These are phyloP conservation scores for Scomber scombrus DNA, from an alignment of 2,113 vertebrate genomes.

Conservation along the genomic window DNA sequence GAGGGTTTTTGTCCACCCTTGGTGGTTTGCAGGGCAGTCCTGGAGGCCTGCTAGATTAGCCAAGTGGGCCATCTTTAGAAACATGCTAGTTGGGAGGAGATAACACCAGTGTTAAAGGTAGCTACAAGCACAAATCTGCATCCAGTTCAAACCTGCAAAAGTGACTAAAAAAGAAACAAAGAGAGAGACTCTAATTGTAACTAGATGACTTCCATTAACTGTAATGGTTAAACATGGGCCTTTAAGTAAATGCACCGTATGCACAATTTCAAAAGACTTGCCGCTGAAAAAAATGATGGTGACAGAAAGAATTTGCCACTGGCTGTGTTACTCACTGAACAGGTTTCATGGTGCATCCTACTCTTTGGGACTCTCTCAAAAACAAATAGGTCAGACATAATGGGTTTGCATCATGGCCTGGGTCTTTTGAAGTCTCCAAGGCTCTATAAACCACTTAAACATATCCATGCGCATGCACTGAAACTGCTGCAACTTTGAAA, in stretches of 20 bases:
- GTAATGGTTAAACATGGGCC: neutral
- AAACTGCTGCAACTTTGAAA: slow-evolving; percentile 2
- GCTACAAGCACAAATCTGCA: neutral
- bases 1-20: slow-evolving; percentile 24
- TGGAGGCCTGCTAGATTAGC: slow-evolving; percentile 24
- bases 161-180: neutral
- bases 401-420: slow-evolving; percentile 38
- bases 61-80: slow-evolving; percentile 49
- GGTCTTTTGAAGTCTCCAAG: slow-evolving; percentile 32
- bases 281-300: neutral
- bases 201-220: slow-evolving; percentile 15
- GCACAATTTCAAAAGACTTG: slow-evolving; percentile 19
- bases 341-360: slow-evolving; percentile 30
- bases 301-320: slow-evolving; percentile 32
- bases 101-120: neutral
- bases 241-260: neutral
- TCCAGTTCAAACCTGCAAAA: neutral
- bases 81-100: slow-evolving; percentile 8
- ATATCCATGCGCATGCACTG: slow-evolving; percentile 30
- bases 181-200: neutral
- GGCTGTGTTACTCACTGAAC: slow-evolving; percentile 44
- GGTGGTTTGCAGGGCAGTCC: slow-evolving; percentile 27
- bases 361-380: slow-evolving; percentile 31
- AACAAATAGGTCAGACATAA: slow-evolving; percentile 65
- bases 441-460: slow-evolving; percentile 25